These are phyloP conservation scores for Anser cygnoides DNA, from an alignment of 2,113 vertebrate species.

Conservation along the genomic window DNA sequence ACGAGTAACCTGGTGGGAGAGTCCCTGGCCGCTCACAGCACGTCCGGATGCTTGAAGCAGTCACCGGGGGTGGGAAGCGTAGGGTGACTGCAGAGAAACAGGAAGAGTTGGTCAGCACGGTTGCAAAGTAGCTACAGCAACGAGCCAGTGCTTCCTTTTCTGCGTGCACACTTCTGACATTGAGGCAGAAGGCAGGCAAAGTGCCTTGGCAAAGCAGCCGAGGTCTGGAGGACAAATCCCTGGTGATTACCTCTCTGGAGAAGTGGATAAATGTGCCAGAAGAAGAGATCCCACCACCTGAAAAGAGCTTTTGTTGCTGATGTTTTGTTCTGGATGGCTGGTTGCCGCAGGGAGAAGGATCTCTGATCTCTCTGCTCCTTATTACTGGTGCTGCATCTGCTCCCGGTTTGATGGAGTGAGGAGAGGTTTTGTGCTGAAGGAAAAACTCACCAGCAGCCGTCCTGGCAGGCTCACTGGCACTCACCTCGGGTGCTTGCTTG, in stretches of 20 bases:
- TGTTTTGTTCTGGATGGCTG: background rate
- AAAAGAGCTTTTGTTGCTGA: background rate
- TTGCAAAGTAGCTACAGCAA: background rate
- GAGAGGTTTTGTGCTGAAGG: background rate
- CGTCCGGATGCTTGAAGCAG: background rate
- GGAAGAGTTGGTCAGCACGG: background rate
- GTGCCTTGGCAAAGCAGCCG: background rate
- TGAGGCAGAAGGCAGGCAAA: background rate
- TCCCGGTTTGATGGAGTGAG: background rate
- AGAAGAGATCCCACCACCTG: background rate
- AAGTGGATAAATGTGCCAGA: background rate
- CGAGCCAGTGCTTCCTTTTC: background rate
- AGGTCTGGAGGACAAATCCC: background rate
- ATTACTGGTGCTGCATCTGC: background rate
- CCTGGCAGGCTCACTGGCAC: background rate
- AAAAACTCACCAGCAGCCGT: background rate
- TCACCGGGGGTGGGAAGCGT: background rate
- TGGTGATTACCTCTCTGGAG: background rate
- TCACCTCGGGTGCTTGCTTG: background rate
- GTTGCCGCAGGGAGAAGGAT: background rate
- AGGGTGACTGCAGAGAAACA: background rate
- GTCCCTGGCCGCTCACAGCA: background rate
- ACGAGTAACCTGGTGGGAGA: background rate
- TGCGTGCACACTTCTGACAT: background rate
- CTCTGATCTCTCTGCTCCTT: rapidly evolving